phyloP scores from a whole-genome alignment of 1,140 invertebrate species.

The Campoletis sonorensis region DNA sequence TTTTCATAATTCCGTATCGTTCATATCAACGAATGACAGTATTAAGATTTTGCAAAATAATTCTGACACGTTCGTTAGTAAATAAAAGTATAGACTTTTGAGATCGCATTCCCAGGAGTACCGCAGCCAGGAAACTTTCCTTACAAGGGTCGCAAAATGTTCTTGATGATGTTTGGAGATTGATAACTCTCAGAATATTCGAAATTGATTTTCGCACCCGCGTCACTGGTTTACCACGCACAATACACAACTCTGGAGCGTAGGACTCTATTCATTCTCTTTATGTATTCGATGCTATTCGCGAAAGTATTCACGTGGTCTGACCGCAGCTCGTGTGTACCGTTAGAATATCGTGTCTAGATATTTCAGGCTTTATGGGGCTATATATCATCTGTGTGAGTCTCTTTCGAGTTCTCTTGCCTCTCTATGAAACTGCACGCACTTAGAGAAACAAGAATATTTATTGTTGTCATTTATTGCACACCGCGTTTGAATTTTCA shows the following conservation, averaged over 20 bases:
- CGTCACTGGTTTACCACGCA: constrained; percentile 11
- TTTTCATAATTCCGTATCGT: too few species aligned
- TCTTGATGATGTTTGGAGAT: background rate
- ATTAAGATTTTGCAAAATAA: too few species aligned
- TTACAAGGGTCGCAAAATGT: too few species aligned
- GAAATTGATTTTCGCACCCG: background rate
- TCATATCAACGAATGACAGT: too few species aligned
- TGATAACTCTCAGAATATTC: background rate
- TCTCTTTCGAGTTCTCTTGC: background rate
- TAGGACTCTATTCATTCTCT: background rate
- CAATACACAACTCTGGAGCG: background rate
- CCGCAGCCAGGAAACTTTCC: too few species aligned
- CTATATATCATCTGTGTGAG: background rate
- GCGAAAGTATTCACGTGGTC: constrained; percentile 44
- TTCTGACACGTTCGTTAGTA: too few species aligned
- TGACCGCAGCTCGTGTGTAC: constrained; percentile 43
- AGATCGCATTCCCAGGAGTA: too few species aligned
- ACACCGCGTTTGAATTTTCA: background rate
- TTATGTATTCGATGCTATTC: constrained; percentile 31
- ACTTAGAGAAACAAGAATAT: constrained; percentile 2
- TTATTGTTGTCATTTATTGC: background rate
- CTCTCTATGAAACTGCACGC: constrained; percentile 3
- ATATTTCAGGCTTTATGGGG: background rate
- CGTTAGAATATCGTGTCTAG: constrained; percentile 43
- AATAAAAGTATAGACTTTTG: too few species aligned